A percentile compares a stretch with the other conserved stretches of the same genome.
phyloP scores from a whole-genome alignment of 1,140 invertebrate genomes.

The Diorhabda elongata region DNA sequence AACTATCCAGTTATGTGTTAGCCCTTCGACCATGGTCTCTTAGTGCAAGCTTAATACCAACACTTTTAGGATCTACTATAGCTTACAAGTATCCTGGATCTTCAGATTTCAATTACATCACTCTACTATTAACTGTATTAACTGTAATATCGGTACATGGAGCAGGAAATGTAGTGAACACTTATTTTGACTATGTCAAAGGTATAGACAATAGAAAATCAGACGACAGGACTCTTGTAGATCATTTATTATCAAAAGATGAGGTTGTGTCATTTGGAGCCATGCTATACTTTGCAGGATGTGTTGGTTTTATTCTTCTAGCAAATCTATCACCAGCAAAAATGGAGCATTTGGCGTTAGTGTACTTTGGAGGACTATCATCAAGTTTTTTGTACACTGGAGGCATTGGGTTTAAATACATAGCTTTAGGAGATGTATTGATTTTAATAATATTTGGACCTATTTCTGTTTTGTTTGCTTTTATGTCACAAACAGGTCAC shows the following conservation, averaged over 20 bases:
- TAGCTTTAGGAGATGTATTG: constrained; percentile 85
- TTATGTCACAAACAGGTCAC: constrained; percentile 84
- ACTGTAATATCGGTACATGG: constrained; percentile 89
- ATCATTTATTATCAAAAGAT: constrained; percentile 79
- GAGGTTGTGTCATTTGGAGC: constrained; percentile 75
- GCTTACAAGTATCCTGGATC: constrained; percentile 71
- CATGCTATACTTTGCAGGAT: constrained; percentile 81
- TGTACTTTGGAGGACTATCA: constrained; percentile 94
- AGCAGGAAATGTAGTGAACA: constrained; percentile 95
- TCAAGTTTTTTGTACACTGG: constrained; percentile 92
- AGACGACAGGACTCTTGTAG: constrained; percentile 89
- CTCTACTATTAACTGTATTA: constrained; percentile 74
- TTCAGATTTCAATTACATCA: constrained; percentile 71
- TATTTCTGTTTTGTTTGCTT: constrained; percentile 90
- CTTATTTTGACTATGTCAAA: constrained; percentile 91
- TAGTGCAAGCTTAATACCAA: constrained; percentile 85
- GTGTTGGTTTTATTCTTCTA: constrained; percentile 80
- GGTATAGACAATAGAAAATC: constrained; percentile 89
- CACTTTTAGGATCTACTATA: constrained; percentile 78
- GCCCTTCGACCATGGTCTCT: constrained; percentile 90
- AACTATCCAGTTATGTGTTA: constrained; percentile 79
- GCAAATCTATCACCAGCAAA: constrained; percentile 78
- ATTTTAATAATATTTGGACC: constrained; percentile 92
- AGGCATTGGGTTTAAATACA: constrained; percentile 91
- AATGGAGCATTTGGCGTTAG: constrained; percentile 89